Evolutionary conservation across 2,113 vertebrate species (phyloP).

Genomic region (Lepidothrix coronata): DNA sequence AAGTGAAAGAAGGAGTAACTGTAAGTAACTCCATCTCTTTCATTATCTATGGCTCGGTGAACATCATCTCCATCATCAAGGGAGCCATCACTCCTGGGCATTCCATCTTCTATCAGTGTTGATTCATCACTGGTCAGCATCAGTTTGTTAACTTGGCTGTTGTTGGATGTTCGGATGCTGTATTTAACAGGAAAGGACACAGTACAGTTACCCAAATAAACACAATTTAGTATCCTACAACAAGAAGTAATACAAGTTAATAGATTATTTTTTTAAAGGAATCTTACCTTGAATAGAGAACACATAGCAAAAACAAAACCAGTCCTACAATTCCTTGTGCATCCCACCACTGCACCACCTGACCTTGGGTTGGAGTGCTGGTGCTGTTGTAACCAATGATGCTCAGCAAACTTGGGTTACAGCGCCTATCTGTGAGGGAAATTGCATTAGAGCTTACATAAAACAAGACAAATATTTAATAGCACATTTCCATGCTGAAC

Average conservation of each 20-base stretch:
- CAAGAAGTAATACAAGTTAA: not conserved
- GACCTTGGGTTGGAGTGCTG: constrained; percentile 75
- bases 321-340: constrained; percentile 96
- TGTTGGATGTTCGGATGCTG: constrained; percentile 95
- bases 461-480: not conserved
- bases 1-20: constrained; percentile 99
- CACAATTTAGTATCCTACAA: not conserved
- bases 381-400: constrained; percentile 94
- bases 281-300: constrained; percentile 94
- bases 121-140: constrained; percentile 95
- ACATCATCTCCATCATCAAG: constrained; percentile 79
- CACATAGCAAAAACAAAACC: constrained; percentile 92
- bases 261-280: not conserved
- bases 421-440: constrained; percentile 82
- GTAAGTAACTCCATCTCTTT: constrained; percentile 94
- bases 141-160: constrained; percentile 93
- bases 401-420: constrained; percentile 93
- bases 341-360: constrained; percentile 96
- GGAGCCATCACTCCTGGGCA: constrained; percentile 77
- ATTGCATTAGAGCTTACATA: not conserved
- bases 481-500: not conserved
- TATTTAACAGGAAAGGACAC: not conserved
- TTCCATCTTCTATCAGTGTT: constrained; percentile 91
- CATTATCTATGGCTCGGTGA: constrained; percentile 89
- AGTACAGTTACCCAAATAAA: not conserved